Percentiles rank a stretch among this genome's conserved stretches.
phyloP scores from a whole-genome alignment of 2,113 vertebrate species.

The Mesitornis unicolor region DNA sequence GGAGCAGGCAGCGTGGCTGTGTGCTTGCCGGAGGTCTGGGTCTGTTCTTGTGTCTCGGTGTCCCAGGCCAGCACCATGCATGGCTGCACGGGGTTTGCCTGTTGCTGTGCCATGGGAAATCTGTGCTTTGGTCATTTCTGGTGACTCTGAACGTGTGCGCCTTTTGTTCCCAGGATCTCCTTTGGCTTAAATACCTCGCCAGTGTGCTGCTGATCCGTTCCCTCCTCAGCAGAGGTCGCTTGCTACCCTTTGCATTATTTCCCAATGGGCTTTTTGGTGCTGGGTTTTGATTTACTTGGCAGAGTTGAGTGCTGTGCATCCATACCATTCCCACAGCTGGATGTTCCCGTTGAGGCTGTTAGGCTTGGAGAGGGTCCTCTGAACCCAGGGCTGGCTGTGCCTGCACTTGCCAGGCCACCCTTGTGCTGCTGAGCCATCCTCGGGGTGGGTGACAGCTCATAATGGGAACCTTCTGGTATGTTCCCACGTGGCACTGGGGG shows the following conservation, averaged over 20 bases:
- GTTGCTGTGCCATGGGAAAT: not conserved
- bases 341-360: not conserved
- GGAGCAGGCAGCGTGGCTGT: not conserved
- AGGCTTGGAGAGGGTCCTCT: not conserved
- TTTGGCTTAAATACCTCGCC: not conserved
- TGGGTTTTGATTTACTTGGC: not conserved
- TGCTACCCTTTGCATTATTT: constrained; percentile 3
- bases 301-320: not conserved
- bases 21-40: rapidly evolving
- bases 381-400: not conserved
- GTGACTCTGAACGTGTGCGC: not conserved
- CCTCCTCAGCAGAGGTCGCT: constrained; percentile 62
- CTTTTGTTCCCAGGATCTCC: constrained; percentile 16
- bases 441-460: rapidly evolving
- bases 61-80: not conserved
- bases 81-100: rapidly evolving
- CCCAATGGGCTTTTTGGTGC: not conserved
- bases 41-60: rapidly evolving
- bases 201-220: not conserved
- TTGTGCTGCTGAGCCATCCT: not conserved
- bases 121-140: not conserved
- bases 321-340: not conserved
- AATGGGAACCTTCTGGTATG: not conserved
- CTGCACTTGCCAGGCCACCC: not conserved
- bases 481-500: not conserved